Evolutionary conservation across 1,140 invertebrate species (phyloP).

Genomic region (Lasioglossum albipes): DNA sequence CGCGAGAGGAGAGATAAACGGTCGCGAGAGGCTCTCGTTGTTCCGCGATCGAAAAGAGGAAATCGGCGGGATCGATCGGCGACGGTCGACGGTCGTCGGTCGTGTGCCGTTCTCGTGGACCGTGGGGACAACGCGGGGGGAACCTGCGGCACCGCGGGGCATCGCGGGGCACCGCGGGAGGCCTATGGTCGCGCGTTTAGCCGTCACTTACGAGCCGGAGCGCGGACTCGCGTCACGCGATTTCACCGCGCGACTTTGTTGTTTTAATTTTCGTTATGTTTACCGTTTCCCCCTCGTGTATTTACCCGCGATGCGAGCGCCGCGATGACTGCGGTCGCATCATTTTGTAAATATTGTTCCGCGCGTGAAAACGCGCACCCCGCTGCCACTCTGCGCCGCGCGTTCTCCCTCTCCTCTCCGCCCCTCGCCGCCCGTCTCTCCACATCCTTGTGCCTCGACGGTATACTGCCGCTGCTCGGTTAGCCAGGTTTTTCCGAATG

Average conservation of each 20-base stretch:
- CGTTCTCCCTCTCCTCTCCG: not conserved
- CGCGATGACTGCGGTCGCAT: constrained; percentile 55
- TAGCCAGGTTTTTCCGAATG: constrained; percentile 46
- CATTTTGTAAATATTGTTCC: constrained; percentile 63
- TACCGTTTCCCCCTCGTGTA: constrained; percentile 46
- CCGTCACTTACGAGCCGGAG: not conserved
- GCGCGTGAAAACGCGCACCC: constrained; percentile 37
- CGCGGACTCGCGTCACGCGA: constrained; percentile 23
- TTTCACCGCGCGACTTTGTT: constrained; percentile 41
- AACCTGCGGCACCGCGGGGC: no score
- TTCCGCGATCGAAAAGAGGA: constrained; percentile 2
- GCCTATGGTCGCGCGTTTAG: not conserved
- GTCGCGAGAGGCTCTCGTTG: not conserved
- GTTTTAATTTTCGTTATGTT: constrained; percentile 50
- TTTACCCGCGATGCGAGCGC: constrained; percentile 54
- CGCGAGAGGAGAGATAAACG: constrained; percentile 1
- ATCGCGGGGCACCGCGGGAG: not conserved
- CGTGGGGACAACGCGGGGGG: not conserved
- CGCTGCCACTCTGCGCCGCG: constrained; percentile 9
- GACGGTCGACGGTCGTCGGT: not conserved
- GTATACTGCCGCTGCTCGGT: not conserved
- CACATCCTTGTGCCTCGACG: not conserved
- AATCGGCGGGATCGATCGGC: constrained; percentile 6
- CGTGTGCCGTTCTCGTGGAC: constrained; percentile 3
- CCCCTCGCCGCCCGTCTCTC: not conserved